Evolutionary conservation across 2,888 invertebrate species (phyloP), one percentile per base, ranked within the genome.

Genomic region (Tetheella fluctuosa): DNA sequence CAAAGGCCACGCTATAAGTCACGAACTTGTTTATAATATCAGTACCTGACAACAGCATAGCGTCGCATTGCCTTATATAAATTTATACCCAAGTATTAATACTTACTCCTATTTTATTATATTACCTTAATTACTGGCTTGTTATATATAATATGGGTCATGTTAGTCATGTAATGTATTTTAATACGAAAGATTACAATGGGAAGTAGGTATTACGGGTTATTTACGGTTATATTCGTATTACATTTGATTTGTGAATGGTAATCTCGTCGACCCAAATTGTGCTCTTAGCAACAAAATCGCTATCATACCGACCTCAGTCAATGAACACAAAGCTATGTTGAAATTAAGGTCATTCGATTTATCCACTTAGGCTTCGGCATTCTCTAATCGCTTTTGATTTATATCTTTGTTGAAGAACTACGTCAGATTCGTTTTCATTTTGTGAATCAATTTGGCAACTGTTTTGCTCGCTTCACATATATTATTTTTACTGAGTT

Each of bases 1-100:
- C 81, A 85, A 82, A 87, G 85, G 86, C 81, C 84, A n/a, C 48
- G 48, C 17, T 42, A 78, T 70, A 71, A 77, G 78, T 80, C 82
- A 79, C 73, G 84, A 85, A 83, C 83, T 48, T n/a, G 48, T 48
- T 48, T 48, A 7, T 20, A 48, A 48, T 48, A 48, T 17, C 20
- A 48, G n/a, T 48, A 48, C 3, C 48, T 20, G 48, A 48, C 48
- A n/a, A n/a, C n/a, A 48, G 42, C 20, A 20, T 20, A 8, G 8
- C 5, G 48, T 20, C 48, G 48, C 7, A 10, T 48, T 48, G 20
- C 10, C 5, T 48, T 20, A 10, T 7, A 48, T 48, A 42, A 17
- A 42, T 20, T 48, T 3, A 48, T 48, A 48, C 7, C 7, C 48
- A 48, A 48, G 20, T 48, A 48, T 20, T 48, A 48, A 42, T 42